phyloP scores from a whole-genome alignment of 2,797 vertebrate species.

The Acanthornis magna region DNA sequence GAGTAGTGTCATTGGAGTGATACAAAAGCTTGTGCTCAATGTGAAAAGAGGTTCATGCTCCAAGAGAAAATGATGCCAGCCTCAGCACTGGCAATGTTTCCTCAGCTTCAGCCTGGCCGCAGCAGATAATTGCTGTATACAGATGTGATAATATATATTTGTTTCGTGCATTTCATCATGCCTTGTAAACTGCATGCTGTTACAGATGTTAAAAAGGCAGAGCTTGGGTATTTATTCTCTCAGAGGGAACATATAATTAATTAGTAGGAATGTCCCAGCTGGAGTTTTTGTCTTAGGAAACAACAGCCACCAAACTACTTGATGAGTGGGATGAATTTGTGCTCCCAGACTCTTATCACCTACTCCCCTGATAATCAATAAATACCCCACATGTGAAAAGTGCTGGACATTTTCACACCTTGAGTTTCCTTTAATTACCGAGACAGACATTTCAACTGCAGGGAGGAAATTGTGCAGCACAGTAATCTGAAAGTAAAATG shows the following conservation, averaged over 20 bases:
- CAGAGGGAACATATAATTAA: neutral
- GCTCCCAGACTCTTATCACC: neutral
- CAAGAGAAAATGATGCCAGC: neutral
- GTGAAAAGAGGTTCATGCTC: neutral
- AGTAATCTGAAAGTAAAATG: neutral
- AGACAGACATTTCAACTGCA: neutral
- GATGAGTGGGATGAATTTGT: neutral
- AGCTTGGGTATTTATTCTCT: neutral
- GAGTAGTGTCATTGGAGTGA: neutral
- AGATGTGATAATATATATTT: neutral
- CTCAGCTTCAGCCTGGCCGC: neutral
- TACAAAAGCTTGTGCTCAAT: neutral
- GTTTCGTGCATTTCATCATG: neutral
- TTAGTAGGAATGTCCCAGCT: neutral
- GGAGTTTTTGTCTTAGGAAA: neutral
- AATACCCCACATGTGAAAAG: neutral
- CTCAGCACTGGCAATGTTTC: neutral
- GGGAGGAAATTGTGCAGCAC: neutral
- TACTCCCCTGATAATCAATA: neutral
- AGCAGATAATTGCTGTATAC: neutral
- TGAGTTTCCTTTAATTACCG: neutral
- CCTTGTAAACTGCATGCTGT: neutral
- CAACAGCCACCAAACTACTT: neutral
- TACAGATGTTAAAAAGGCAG: conserved; percentile 1
- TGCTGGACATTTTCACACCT: neutral